Evolutionary conservation across 2,113 vertebrate species (phyloP), one percentile per base, ranked within the genome.

Genomic region (Saguinus midas): DNA sequence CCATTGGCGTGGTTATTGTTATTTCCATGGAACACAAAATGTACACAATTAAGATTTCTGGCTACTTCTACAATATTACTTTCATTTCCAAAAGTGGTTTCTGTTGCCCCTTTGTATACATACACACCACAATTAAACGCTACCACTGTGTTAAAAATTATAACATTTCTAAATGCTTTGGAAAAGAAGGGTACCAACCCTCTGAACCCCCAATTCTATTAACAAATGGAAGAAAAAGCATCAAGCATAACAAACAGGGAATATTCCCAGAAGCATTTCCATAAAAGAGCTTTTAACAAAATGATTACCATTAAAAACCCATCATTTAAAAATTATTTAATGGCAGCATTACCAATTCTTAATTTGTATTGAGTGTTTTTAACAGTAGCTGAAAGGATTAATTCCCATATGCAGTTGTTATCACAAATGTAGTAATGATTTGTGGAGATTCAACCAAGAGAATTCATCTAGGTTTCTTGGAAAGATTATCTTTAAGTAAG

Each of bases 281-380:
- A 87, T 50, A 21, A 88, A 84, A 48, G 2, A 37, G 2, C 27
- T 88, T 58, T 92, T 78, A 48, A 43, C 32, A 85, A 89, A 92
- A 80, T 29, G 10, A 8, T 43, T 79, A 7, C 12, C 72, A 79
- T 92, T 64, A 85, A 48, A 73, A 61, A 50, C 20, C 4, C 45
- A 61, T 61, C 64, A 48, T 68, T 94, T n/a, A n/a, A 91, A 76
- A 82, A 85, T 78, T 91, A 57, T 83, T 32, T 40, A 64, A 94
- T 84, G 21, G 11, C 35, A 76, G 35, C 35, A 58, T 87, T 82
- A 87, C 8, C 17, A 45, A 40, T 82, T 83, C 68, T 70, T n/a
- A 55, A 12, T 50, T 87, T 94, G 50, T 58, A 75, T 21, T 68
- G 23, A 82, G 18, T 50, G 14, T 76, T 78, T 57, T 91, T 83